Base-by-base conservation (phyloP, 2,888 invertebrate genomes). In the Litoditis marina region DNA sequence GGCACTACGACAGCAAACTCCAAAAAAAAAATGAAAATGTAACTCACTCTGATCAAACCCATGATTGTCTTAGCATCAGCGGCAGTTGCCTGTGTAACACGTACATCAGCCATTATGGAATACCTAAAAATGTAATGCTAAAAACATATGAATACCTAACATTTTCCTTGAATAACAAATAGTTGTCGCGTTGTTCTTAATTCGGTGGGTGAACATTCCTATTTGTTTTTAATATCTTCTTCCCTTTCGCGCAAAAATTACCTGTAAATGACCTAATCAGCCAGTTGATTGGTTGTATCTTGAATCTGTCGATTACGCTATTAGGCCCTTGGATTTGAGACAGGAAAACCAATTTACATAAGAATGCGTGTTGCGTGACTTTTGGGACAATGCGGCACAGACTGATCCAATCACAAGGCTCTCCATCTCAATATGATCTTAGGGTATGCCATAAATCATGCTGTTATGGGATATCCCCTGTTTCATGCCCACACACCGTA, bases 31-130 rank as follows among this genome's bases (percentile, higher is more conserved):
- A n/a, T n/a, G n/a, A n/a, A n/a, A n/a, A n/a, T n/a, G n/a, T n/a
- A 13, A 54, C 61, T 61, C 31, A 61, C 61, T n/a, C 36, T 30
- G 25, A 61, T 55, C 5, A 61, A 47, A 16, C 27, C 61, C 54
- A 61, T 49, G 22, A 61, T 61, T 13, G 19, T 16, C n/a, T 36
- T 19, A 47, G 61, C 54, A 34, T 61, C 55, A n/a, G 46, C 47
- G 13, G 54, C 39, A n/a, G 54, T 55, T 2, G 61, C 61, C 1
- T 32, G 28, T 16, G 27, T 42, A 27, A 57, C 47, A 1, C 61
- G 44, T 2, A 44, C 16, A 22, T 13, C 25, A 28, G 42, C 19
- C 61, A 61, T 61, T 32, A 34, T 55, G 42, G n/a, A n/a, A n/a
- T n/a, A n/a, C n/a, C n/a, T n/a, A n/a, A n/a, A n/a, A n/a, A n/a